Evolutionary conservation across 1,140 invertebrate genomes (phyloP).

Genomic region (Tetramorium alpestre): DNA sequence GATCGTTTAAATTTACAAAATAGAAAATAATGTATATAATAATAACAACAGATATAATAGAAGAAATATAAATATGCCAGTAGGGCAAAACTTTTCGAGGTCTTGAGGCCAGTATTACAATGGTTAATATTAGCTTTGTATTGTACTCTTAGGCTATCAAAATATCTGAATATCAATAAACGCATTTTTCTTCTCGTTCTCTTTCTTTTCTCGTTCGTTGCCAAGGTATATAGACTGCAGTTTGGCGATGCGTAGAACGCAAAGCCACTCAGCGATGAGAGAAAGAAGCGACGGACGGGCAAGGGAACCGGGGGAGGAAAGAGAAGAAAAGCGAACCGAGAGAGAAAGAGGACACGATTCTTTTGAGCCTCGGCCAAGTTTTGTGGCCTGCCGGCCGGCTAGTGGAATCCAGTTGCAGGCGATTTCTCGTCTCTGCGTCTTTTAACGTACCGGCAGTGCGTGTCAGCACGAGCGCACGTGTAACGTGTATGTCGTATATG

Average conservation of each 20-base stretch:
- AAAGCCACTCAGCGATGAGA: slow-evolving; percentile 14
- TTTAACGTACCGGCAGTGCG: slow-evolving; percentile 62
- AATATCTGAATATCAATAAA: not conserved
- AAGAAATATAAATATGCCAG: not conserved
- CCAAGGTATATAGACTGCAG: not conserved
- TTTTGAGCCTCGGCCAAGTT: slow-evolving; percentile 75
- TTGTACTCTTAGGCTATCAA: not conserved
- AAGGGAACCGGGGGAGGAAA: slow-evolving; percentile 25
- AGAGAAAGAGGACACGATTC: slow-evolving; percentile 59
- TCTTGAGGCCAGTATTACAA: not conserved
- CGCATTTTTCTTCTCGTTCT: not conserved
- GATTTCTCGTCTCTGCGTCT: slow-evolving; percentile 75
- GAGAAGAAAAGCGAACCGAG: not conserved
- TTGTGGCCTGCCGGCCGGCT: slow-evolving; percentile 71
- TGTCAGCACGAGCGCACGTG: slow-evolving; percentile 29
- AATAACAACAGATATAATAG: not conserved
- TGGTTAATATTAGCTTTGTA: not conserved
- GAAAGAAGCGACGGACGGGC: not conserved
- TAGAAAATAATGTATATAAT: not conserved
- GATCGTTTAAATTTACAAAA: not conserved
- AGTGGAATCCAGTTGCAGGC: slow-evolving; percentile 74
- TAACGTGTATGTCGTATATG: not conserved
- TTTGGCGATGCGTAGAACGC: slow-evolving; percentile 46
- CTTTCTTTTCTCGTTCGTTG: not conserved
- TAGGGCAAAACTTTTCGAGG: not conserved